Conservation (phyloP, 1,140 invertebrate species). For the Caenorhabditis briggsae region DNA sequence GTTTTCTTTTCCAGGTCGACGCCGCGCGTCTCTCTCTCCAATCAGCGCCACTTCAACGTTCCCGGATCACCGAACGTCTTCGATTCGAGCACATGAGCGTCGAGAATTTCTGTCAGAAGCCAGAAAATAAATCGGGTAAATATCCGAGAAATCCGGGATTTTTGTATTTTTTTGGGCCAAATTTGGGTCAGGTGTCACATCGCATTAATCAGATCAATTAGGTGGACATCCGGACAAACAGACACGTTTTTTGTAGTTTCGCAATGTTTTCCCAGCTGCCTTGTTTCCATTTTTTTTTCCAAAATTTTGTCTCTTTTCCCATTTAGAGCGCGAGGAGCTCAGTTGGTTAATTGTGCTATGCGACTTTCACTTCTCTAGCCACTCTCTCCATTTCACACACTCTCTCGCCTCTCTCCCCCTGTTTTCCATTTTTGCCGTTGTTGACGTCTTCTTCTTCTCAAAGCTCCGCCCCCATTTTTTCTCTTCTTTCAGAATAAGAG, state of each 20-base stretch:
- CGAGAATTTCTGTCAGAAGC: constrained; percentile 50
- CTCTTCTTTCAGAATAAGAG: too few relatives aligned
- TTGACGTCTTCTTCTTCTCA: constrained; percentile 19
- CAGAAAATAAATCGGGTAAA: constrained; percentile 52
- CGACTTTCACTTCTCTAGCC: not conserved
- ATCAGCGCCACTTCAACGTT: constrained; percentile 69
- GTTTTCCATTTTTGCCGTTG: not conserved
- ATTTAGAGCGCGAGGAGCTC: not conserved
- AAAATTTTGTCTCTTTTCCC: not conserved
- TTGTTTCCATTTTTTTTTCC: not conserved
- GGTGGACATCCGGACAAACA: not conserved
- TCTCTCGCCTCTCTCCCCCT: not conserved
- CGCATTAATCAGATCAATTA: not conserved
- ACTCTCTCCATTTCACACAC: not conserved
- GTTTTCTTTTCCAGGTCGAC: not conserved
- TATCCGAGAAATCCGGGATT: too few relatives aligned
- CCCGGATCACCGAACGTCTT: constrained; percentile 66
- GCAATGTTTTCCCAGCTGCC: constrained; percentile 2
- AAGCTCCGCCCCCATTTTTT: too few relatives aligned
- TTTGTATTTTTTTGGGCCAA: not conserved
- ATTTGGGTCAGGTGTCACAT: not conserved
- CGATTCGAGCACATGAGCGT: constrained; percentile 64
- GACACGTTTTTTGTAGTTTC: not conserved
- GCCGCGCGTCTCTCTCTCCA: not conserved
- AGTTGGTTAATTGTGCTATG: too few relatives aligned